Evolutionary conservation across 2,888 invertebrate species (phyloP).

Genomic region (Escarpia spicata): DNA sequence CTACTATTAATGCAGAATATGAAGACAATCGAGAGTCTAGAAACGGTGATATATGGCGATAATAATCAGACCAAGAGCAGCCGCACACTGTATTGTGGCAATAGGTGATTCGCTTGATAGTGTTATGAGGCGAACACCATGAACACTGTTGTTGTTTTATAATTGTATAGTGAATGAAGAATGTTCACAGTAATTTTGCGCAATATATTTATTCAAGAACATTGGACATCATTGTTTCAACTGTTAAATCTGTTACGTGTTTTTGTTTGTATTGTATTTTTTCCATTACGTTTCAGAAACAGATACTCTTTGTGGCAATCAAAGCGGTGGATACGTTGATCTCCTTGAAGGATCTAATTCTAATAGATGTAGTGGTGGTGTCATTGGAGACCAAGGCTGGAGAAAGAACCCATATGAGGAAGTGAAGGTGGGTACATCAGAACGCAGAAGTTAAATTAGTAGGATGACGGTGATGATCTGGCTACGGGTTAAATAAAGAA

Average conservation of each 20-base stretch:
- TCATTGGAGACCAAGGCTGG: not conserved
- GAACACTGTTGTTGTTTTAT: not conserved
- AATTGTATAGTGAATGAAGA: not conserved
- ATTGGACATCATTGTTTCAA: not conserved
- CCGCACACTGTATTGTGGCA: too few relatives aligned
- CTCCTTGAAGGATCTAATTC: not conserved
- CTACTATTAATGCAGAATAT: too few relatives aligned
- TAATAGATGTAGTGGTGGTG: not conserved
- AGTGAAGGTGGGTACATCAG: not conserved
- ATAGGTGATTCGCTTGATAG: too few relatives aligned
- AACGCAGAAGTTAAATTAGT: not conserved
- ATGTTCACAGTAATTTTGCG: not conserved
- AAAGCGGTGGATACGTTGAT: not conserved
- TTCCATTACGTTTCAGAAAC: not conserved
- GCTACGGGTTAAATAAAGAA: too few relatives aligned
- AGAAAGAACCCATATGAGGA: not conserved
- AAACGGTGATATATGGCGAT: too few relatives aligned
- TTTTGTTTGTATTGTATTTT: not conserved
- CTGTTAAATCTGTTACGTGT: not conserved
- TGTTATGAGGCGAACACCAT: not conserved
- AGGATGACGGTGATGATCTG: not conserved
- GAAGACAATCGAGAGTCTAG: too few relatives aligned
- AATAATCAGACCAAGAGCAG: too few relatives aligned
- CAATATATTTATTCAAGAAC: not conserved
- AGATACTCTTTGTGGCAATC: not conserved